Conservation (phyloP, 2,113 vertebrate genomes). For the Pardalotus punctatus region DNA sequence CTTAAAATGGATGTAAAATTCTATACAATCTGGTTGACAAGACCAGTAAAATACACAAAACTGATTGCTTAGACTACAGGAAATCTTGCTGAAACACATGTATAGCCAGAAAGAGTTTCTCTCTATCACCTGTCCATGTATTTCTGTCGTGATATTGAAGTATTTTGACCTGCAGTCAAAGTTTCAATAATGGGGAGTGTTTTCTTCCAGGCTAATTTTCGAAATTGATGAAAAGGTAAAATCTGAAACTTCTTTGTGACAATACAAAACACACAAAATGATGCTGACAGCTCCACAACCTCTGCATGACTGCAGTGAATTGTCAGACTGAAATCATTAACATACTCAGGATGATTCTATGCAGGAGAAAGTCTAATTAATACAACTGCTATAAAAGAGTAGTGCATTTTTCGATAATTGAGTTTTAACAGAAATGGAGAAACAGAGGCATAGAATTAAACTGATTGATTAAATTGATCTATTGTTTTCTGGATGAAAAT, state of each 20-base stretch:
- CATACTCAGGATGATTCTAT: not conserved
- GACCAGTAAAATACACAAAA: not conserved
- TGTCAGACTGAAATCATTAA: not conserved
- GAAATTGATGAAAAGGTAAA: not conserved
- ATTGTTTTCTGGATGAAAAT: not conserved
- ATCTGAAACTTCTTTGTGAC: not conserved
- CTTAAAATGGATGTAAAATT: not conserved
- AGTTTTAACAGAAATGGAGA: not conserved
- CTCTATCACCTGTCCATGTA: not conserved
- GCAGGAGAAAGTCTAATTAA: constrained; percentile 1
- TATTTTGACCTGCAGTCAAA: not conserved
- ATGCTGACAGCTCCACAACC: not conserved
- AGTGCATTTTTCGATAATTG: not conserved
- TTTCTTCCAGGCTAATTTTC: not conserved
- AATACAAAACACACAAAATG: not conserved
- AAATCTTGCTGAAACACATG: not conserved
- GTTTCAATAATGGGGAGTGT: not conserved
- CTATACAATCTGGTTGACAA: not conserved
- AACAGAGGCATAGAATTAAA: not conserved
- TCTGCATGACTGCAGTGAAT: not conserved
- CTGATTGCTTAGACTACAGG: not conserved
- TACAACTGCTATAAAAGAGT: not conserved
- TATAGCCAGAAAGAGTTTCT: not conserved
- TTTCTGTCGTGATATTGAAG: not conserved
- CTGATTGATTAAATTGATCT: not conserved